Evolutionary conservation across 2,797 vertebrate genomes (phyloP).

Genomic region (Anas georgica): DNA sequence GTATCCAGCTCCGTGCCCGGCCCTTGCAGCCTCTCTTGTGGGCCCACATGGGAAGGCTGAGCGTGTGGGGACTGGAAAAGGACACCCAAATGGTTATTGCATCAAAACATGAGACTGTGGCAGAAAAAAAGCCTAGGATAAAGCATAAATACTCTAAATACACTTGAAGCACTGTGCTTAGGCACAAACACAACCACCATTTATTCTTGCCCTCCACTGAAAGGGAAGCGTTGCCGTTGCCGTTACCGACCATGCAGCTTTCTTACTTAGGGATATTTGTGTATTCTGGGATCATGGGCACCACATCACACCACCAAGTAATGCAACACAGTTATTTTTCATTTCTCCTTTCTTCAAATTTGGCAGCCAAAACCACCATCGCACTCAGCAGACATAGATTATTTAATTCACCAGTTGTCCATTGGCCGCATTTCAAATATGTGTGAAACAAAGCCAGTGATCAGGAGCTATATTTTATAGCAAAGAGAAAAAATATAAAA

Average conservation of each 20-base stretch:
- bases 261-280: background rate
- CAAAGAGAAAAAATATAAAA: background rate
- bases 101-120: background rate
- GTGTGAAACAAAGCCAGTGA: background rate
- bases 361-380: background rate
- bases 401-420: background rate
- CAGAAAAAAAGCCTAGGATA: background rate
- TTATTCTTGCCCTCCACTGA: background rate
- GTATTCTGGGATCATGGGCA: background rate
- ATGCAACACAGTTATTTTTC: background rate
- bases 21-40: too few species aligned
- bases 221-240: background rate
- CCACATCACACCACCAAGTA: background rate
- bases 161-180: background rate
- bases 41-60: accelerated
- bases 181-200: background rate
- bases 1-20: too few species aligned
- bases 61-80: accelerated
- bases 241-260: background rate
- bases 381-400: background rate
- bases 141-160: background rate
- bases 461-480: background rate
- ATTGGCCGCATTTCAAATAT: background rate
- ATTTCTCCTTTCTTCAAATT: background rate
- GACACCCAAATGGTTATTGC: accelerated